phyloP scores from a whole-genome alignment of 2,888 invertebrate species.

The Sericinus montela region DNA sequence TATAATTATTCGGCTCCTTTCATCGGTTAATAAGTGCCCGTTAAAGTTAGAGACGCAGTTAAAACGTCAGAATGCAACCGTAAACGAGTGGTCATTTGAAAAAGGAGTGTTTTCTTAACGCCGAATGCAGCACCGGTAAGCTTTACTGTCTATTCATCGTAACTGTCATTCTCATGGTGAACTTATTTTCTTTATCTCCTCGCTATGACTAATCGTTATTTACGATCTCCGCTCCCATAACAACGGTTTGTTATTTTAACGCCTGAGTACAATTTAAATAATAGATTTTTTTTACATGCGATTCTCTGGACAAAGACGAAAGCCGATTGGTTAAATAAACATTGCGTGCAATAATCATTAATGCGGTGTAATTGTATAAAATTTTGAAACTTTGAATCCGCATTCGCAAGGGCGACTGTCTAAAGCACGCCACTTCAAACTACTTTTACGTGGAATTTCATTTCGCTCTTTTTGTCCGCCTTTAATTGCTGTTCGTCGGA shows the following conservation, averaged over 20 bases:
- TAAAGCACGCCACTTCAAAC: slow-evolving; percentile 31
- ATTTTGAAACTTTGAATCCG: slow-evolving; percentile 71
- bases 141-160: slow-evolving; percentile 65
- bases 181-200: slow-evolving; percentile 65
- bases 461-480: slow-evolving; percentile 59
- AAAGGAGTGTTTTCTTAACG: slow-evolving; percentile 72
- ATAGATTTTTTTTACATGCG: slow-evolving; percentile 37
- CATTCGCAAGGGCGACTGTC: slow-evolving; percentile 48
- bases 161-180: slow-evolving; percentile 45
- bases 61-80: slow-evolving; percentile 72
- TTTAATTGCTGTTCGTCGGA: slow-evolving; percentile 66
- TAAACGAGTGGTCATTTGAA: slow-evolving; percentile 66
- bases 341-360: background rate
- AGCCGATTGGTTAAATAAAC: slow-evolving; percentile 24
- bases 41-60: slow-evolving; percentile 70
- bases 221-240: slow-evolving; percentile 36
- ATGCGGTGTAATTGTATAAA: slow-evolving; percentile 42
- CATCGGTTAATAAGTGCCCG: slow-evolving; percentile 64
- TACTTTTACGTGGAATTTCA: slow-evolving; percentile 62
- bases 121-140: slow-evolving; percentile 46
- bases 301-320: slow-evolving; percentile 62
- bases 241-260: slow-evolving; percentile 60
- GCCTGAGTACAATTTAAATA: slow-evolving; percentile 34
- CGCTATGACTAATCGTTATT: slow-evolving; percentile 65
- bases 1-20: slow-evolving; percentile 62